These are phyloP conservation scores for Apogon hyalosoma DNA, from an alignment of 2,797 vertebrate species.

Conservation along the genomic window DNA sequence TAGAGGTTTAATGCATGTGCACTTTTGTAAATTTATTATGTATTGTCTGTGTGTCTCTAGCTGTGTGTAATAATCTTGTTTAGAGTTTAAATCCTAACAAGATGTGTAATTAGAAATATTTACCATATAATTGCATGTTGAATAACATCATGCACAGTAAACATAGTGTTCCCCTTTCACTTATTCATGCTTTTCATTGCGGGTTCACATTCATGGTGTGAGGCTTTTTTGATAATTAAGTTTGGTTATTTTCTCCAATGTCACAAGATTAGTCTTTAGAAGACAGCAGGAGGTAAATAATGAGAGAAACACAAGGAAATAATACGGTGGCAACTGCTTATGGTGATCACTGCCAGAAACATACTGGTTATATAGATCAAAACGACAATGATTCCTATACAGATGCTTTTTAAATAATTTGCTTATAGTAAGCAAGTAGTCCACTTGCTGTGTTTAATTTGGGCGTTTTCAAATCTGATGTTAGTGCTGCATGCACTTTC, in stretches of 20 bases:
- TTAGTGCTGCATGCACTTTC: no score
- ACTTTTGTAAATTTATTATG: background rate
- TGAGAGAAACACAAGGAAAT: no score
- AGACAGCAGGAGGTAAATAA: no score
- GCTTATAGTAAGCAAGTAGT: no score
- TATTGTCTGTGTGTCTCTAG: background rate
- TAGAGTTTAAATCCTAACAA: background rate
- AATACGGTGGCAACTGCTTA: no score
- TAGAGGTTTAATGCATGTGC: background rate
- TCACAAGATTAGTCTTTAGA: background rate
- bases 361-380: no score
- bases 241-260: background rate
- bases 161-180: background rate
- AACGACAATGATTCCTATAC: no score
- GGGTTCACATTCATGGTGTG: constrained; percentile 1
- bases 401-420: no score
- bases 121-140: background rate
- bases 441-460: no score
- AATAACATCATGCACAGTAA: background rate
- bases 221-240: background rate
- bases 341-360: no score
- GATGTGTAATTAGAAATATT: constrained; percentile 6
- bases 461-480: no score
- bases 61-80: background rate
- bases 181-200: background rate